phyloP scores from a whole-genome alignment of 2,113 vertebrate species.

The Clarias batrachus region DNA sequence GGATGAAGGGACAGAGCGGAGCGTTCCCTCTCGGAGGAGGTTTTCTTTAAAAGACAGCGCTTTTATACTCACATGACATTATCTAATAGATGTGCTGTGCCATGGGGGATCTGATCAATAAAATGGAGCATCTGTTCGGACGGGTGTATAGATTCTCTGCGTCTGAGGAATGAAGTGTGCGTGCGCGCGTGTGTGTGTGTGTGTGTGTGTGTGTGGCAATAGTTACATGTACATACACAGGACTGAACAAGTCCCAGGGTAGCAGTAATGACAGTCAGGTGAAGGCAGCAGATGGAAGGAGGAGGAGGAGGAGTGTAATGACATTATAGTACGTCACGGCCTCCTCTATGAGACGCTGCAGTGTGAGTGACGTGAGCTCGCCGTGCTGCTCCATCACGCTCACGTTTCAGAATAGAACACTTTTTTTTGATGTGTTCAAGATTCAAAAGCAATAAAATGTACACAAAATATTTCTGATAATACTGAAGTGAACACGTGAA shows the following conservation, averaged over 20 bases:
- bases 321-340: no score
- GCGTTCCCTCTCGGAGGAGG: slow-evolving; percentile 50
- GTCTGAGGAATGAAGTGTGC: background rate
- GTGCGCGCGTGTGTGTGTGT: slow-evolving; percentile 33
- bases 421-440: background rate
- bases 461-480: background rate
- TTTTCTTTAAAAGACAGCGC: slow-evolving; percentile 49
- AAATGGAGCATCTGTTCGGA: slow-evolving; percentile 61
- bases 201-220: slow-evolving; percentile 5
- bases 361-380: background rate
- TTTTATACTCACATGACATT: slow-evolving; percentile 61
- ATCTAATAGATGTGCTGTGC: slow-evolving; percentile 62
- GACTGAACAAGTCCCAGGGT: background rate
- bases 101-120: slow-evolving; percentile 65
- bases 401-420: background rate
- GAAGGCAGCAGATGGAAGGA: slow-evolving; percentile 39
- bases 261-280: slow-evolving; percentile 35
- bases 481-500: background rate
- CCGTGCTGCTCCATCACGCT: background rate
- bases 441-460: background rate
- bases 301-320: background rate
- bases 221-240: background rate
- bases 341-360: background rate
- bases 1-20: slow-evolving; percentile 8
- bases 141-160: background rate